Conservation (phyloP, 1,140 invertebrate species). For the Drosophila bocqueti region DNA sequence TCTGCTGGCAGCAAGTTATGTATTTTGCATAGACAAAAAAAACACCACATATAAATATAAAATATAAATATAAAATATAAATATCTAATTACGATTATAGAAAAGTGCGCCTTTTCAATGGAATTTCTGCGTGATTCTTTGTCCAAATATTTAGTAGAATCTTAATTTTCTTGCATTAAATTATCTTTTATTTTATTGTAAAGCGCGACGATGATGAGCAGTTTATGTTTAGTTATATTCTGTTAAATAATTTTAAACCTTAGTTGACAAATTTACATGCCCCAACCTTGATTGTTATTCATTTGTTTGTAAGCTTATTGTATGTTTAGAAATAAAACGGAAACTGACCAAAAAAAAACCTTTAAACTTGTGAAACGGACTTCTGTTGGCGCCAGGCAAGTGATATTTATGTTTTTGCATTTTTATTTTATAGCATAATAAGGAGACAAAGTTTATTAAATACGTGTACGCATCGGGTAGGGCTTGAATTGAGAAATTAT, state of each 20-base stretch:
- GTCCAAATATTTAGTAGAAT: slow-evolving; percentile 72
- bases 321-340: slow-evolving; percentile 60
- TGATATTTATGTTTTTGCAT: slow-evolving; percentile 61
- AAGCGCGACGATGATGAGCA: slow-evolving; percentile 24
- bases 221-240: slow-evolving; percentile 63
- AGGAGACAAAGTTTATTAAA: slow-evolving; percentile 8
- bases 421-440: slow-evolving; percentile 3
- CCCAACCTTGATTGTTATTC: slow-evolving; percentile 64
- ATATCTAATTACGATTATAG: slow-evolving; percentile 33
- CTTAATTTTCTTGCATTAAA: slow-evolving; percentile 14
- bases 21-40: slow-evolving; percentile 58
- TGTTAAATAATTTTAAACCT: slow-evolving; percentile 80
- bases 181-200: slow-evolving; percentile 29
- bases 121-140: slow-evolving; percentile 73
- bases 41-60: slow-evolving; percentile 44
- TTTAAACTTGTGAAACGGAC: slow-evolving; percentile 13
- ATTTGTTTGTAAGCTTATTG: slow-evolving; percentile 57
- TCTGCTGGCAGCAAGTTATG: slow-evolving; percentile 50
- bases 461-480: slow-evolving; percentile 48
- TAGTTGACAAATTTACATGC: slow-evolving; percentile 56
- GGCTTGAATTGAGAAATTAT: slow-evolving; percentile 47
- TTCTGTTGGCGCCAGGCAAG: slow-evolving; percentile 34
- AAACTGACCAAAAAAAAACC: slow-evolving; percentile 44
- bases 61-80: slow-evolving; percentile 10
- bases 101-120: slow-evolving; percentile 45